These are phyloP conservation scores for Capitulum mitella DNA, from an alignment of 2,888 invertebrate genomes.

Conservation along the genomic window DNA sequence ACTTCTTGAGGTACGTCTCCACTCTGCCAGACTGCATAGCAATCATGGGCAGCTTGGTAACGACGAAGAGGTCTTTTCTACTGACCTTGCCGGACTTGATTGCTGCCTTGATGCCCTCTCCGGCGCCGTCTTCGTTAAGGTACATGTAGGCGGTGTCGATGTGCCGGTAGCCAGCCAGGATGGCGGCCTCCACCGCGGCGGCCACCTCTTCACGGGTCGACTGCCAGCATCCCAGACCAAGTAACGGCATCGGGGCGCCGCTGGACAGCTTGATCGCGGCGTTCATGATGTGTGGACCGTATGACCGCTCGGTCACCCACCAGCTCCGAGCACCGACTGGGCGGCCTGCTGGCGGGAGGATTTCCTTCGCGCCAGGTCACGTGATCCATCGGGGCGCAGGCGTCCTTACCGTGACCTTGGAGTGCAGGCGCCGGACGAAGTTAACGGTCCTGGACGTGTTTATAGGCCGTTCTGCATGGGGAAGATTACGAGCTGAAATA, in stretches of 20 bases:
- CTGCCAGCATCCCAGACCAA: conserved; percentile 32
- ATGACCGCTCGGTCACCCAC: no score
- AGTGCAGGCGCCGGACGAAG: no score
- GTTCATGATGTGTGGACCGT: no score
- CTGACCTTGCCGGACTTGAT: not conserved
- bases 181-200: conserved; percentile 20
- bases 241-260: conserved; percentile 31
- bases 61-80: not conserved
- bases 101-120: conserved; percentile 23
- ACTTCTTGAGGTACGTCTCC: conserved; percentile 57
- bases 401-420: no score
- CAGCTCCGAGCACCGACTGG: no score
- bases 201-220: conserved; percentile 8
- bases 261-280: conserved; percentile 22
- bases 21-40: conserved; percentile 56
- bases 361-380: no score
- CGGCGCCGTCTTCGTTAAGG: conserved; percentile 29
- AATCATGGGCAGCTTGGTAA: conserved; percentile 35
- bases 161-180: conserved; percentile 30
- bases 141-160: conserved; percentile 31
- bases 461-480: no score
- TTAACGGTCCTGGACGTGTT: no score
- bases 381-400: no score
- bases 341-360: no score
- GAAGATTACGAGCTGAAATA: no score